Percentiles rank a stretch among this genome's conserved stretches.
Conservation (phyloP, 2,113 vertebrate genomes). For the Aphyosemion australe region DNA sequence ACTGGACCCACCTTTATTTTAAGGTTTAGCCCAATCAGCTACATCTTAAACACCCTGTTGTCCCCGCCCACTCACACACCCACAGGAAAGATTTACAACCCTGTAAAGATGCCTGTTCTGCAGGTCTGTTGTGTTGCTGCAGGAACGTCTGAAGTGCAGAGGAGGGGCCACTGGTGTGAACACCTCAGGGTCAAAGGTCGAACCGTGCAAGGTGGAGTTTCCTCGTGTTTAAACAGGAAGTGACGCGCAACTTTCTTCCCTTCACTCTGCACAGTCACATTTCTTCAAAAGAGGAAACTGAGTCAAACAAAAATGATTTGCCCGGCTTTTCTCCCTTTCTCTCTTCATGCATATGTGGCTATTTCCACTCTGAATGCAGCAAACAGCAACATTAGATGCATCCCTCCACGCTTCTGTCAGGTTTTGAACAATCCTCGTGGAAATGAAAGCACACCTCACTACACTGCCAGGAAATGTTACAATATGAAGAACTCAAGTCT, state of each 20-base stretch:
- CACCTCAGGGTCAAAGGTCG: conserved; percentile 61
- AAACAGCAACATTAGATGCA: conserved; percentile 1
- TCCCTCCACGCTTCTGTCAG: neutral
- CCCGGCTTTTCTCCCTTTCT: conserved; percentile 1
- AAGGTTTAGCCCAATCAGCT: conserved; percentile 56
- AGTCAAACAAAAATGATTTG: conserved; percentile 1
- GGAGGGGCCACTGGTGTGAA: conserved; percentile 47
- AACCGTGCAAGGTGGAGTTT: conserved; percentile 16
- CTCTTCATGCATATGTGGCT: neutral
- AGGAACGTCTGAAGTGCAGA: conserved; percentile 59
- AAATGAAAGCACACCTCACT: conserved; percentile 3
- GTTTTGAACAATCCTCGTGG: conserved; percentile 21
- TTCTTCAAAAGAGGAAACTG: conserved; percentile 52
- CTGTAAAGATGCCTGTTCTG: neutral
- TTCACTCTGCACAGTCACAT: conserved; percentile 37
- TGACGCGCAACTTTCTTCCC: conserved; percentile 41
- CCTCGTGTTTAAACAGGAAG: conserved; percentile 28
- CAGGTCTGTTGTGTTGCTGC: conserved; percentile 9
- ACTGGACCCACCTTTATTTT: conserved; percentile 17
- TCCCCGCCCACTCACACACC: conserved; percentile 49
- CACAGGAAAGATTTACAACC: conserved; percentile 30
- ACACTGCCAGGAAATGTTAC: neutral
- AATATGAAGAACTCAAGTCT: neutral
- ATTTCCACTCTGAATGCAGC: neutral
- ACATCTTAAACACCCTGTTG: accelerated